Percentiles rank a stretch among this genome's conserved stretches.
Conservation (phyloP, 2,797 vertebrate genomes). For the Stomatorhinus walkeri region DNA sequence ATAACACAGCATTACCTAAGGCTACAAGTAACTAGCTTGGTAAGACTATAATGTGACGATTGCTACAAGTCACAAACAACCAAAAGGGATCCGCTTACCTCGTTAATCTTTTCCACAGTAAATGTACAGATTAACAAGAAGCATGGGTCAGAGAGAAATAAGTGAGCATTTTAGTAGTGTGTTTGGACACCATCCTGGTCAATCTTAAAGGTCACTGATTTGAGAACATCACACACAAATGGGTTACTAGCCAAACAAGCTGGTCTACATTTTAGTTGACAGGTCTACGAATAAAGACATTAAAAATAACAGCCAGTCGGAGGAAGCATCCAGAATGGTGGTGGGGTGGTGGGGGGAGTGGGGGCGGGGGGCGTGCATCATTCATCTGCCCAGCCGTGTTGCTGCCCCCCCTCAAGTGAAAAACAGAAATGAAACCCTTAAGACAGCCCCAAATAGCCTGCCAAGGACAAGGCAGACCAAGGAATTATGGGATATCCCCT, state of each 20-base stretch:
- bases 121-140: slow-evolving; percentile 66
- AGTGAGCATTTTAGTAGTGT: slow-evolving; percentile 59
- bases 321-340: slow-evolving; percentile 29
- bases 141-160: slow-evolving; percentile 68
- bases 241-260: slow-evolving; percentile 3
- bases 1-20: not conserved
- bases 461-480: slow-evolving; percentile 21
- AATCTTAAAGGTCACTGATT: slow-evolving; percentile 57
- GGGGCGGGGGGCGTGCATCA: slow-evolving; percentile 29
- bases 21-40: not conserved
- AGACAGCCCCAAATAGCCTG: slow-evolving; percentile 32
- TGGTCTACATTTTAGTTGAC: slow-evolving; percentile 22
- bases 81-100: slow-evolving; percentile 66
- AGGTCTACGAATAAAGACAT: slow-evolving; percentile 18
- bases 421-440: slow-evolving; percentile 42
- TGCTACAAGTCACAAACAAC: slow-evolving; percentile 51
- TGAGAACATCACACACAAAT: slow-evolving; percentile 37
- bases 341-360: slow-evolving; percentile 26
- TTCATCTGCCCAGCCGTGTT: slow-evolving; percentile 22
- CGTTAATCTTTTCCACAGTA: slow-evolving; percentile 74
- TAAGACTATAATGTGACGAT: slow-evolving; percentile 17
- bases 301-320: slow-evolving; percentile 29
- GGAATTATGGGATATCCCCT: slow-evolving; percentile 26
- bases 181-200: slow-evolving; percentile 40
- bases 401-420: slow-evolving; percentile 29